Conservation (phyloP, 37 sponge, comb jelly and placozoan genomes). For the Halisarca cf. caerulea region DNA sequence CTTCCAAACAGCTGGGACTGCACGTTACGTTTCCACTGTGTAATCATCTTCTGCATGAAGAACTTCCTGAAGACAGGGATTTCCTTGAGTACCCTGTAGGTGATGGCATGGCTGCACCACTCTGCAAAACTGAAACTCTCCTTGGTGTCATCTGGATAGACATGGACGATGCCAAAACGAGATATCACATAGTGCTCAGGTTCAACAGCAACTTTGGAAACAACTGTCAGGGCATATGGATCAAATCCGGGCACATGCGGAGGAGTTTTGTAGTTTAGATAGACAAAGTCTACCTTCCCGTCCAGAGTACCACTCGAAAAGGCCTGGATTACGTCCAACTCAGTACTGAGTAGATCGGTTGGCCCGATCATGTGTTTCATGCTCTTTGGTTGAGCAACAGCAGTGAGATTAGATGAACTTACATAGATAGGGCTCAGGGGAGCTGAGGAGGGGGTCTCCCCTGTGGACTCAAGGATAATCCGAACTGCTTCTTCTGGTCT, state of each 20-base stretch:
- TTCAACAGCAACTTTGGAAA: conserved; percentile 35
- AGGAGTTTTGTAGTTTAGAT: conserved; percentile 51
- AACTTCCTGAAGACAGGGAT: conserved; percentile 65
- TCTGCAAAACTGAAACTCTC: conserved; percentile 71
- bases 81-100: conserved; percentile 45
- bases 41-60: conserved; percentile 48
- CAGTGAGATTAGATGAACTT: background rate
- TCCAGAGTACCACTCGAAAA: conserved; percentile 61
- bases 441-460: too few relatives aligned
- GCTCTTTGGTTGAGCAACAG: background rate
- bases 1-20: conserved; percentile 27
- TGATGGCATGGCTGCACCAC: conserved; percentile 74
- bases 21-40: conserved; percentile 58
- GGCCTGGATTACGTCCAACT: conserved; percentile 61
- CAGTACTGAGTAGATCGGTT: conserved; percentile 4
- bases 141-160: conserved; percentile 58
- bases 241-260: conserved; percentile 32
- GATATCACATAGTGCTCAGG: conserved; percentile 79
- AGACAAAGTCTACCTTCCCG: conserved; percentile 50
- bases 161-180: conserved; percentile 78
- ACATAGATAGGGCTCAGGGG: background rate
- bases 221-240: conserved; percentile 71
- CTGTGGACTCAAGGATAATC: background rate
- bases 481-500: background rate
- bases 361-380: background rate